These are phyloP conservation scores for Tetramorium bicarinatum DNA, from an alignment of 2,888 invertebrate species.

Conservation along the genomic window DNA sequence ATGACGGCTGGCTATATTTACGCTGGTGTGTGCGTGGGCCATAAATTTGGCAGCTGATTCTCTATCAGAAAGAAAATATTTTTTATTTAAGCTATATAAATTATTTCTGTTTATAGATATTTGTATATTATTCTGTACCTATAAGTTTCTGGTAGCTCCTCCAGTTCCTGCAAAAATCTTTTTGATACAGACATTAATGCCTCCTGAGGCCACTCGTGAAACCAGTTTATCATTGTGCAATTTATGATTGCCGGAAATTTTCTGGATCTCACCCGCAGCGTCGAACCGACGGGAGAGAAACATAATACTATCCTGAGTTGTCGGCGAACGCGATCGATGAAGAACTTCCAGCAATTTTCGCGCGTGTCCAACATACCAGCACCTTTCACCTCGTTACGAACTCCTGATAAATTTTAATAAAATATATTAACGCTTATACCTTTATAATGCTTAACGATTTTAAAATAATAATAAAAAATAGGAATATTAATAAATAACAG, in stretches of 20 bases:
- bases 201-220: slow-evolving; percentile 99
- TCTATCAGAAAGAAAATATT: slow-evolving; percentile 81
- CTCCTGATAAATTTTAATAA: slow-evolving; percentile 75
- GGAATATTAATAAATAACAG: background rate
- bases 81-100: background rate
- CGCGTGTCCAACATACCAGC: slow-evolving; percentile 96
- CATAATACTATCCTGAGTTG: slow-evolving; percentile 97
- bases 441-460: background rate
- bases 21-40: slow-evolving; percentile 97
- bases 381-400: slow-evolving; percentile 90
- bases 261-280: slow-evolving; percentile 95
- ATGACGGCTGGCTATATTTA: slow-evolving; percentile 95
- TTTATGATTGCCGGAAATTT: slow-evolving; percentile 99
- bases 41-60: slow-evolving; percentile 97
- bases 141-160: slow-evolving; percentile 91
- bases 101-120: background rate
- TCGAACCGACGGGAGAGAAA: slow-evolving; percentile 98
- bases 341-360: slow-evolving; percentile 99
- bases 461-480: slow-evolving; percentile 4
- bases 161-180: slow-evolving; percentile 93
- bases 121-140: slow-evolving; percentile 75
- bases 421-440: background rate
- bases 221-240: slow-evolving; percentile 98
- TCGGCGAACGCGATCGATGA: slow-evolving; percentile 97
- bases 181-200: slow-evolving; percentile 97